phyloP scores from a whole-genome alignment of 2,113 vertebrate species.

The Falco punctatus region DNA sequence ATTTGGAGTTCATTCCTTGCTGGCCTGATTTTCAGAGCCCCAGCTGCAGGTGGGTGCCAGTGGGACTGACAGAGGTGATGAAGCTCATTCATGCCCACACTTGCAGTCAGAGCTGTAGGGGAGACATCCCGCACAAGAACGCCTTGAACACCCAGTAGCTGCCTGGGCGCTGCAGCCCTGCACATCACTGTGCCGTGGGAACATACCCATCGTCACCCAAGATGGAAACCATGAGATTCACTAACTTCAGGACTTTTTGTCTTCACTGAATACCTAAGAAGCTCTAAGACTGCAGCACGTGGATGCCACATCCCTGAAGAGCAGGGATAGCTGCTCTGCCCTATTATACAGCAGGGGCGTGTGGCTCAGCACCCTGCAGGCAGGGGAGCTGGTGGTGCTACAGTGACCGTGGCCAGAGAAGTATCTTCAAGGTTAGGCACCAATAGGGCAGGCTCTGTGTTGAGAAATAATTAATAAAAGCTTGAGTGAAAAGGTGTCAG shows the following conservation, averaged over 20 bases:
- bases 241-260: not conserved
- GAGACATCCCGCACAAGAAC: not conserved
- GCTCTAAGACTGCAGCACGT: not conserved
- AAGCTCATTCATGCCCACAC: not conserved
- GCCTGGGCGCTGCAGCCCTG: not conserved
- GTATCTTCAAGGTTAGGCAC: not conserved
- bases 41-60: not conserved
- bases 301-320: not conserved
- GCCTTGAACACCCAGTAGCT: not conserved
- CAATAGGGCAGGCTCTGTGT: accelerated
- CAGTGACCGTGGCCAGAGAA: not conserved
- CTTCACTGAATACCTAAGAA: not conserved
- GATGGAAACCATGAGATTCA: not conserved
- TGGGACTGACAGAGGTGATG: not conserved
- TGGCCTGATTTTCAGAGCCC: not conserved
- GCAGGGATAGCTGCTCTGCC: not conserved
- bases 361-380: not conserved
- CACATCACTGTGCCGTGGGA: not conserved
- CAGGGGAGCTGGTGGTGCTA: accelerated
- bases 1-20: not conserved
- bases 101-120: not conserved
- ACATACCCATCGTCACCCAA: not conserved
- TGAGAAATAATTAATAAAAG: not conserved
- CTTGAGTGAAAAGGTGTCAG: not conserved
- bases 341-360: accelerated